Percentiles rank a stretch among this genome's conserved stretches.
phyloP scores from a whole-genome alignment of 2,888 invertebrate species.

The Xanthia togata region DNA sequence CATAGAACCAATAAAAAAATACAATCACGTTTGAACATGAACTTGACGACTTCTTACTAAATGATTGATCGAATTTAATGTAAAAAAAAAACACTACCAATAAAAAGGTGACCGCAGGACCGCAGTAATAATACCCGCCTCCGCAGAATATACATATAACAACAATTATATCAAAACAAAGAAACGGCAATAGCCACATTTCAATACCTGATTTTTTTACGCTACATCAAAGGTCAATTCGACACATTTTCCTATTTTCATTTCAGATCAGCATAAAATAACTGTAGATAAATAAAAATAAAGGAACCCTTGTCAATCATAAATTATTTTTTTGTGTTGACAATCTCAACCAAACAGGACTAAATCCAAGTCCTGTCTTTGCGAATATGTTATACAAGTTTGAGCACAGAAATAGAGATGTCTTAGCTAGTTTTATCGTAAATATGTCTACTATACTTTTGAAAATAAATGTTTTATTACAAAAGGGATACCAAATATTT shows the following conservation, averaged over 20 bases:
- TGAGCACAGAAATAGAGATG: slow-evolving; percentile 25
- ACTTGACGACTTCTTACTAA: background rate
- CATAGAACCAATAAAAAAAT: background rate
- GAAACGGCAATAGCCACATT: background rate
- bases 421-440: background rate
- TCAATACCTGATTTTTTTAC: background rate
- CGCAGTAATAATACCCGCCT: background rate
- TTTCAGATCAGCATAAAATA: slow-evolving; percentile 13
- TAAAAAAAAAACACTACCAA: background rate
- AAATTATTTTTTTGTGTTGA: slow-evolving; percentile 43
- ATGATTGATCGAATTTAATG: background rate
- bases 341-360: slow-evolving; percentile 45
- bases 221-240: background rate
- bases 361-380: slow-evolving; percentile 5
- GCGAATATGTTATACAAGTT: background rate
- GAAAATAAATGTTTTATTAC: background rate
- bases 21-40: background rate
- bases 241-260: slow-evolving; percentile 9
- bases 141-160: background rate
- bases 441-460: background rate
- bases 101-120: background rate
- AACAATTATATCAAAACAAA: background rate
- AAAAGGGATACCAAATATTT: background rate
- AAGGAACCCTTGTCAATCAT: slow-evolving; percentile 58
- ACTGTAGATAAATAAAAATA: slow-evolving; percentile 44